phyloP scores from a whole-genome alignment of 2,113 vertebrate genomes.

The Neodontobutis hainanensis region DNA sequence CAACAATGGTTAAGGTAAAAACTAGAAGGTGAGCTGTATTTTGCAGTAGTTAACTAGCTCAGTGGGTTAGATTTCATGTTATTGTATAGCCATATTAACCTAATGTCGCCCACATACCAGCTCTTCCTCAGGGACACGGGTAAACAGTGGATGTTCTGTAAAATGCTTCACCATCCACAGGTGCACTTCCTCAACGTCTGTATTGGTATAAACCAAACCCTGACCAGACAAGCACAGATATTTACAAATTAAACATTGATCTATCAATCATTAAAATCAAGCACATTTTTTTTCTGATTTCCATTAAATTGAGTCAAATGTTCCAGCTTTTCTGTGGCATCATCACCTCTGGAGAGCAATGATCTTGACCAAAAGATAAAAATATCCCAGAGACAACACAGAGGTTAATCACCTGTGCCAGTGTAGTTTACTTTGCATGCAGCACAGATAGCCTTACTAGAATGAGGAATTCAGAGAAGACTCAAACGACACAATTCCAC shows the following conservation, averaged over 20 bases:
- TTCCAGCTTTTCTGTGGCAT: conserved; percentile 23
- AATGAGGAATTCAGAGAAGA: conserved; percentile 71
- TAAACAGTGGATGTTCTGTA: conserved; percentile 86
- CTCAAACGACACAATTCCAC: conserved; percentile 49
- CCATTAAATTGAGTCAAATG: background rate
- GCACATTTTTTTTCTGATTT: background rate
- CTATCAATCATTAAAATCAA: background rate
- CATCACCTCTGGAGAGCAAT: conserved; percentile 35
- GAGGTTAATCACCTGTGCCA: conserved; percentile 66
- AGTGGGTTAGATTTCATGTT: background rate
- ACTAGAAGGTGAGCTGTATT: too few relatives aligned
- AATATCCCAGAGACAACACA: conserved; percentile 67
- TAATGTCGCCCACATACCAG: conserved; percentile 77
- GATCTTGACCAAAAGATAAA: conserved; percentile 41
- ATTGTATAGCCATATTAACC: background rate
- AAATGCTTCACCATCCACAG: conserved; percentile 91
- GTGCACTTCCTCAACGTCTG: conserved; percentile 89
- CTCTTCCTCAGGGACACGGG: conserved; percentile 80
- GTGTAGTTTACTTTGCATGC: conserved; percentile 60
- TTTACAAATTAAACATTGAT: conserved; percentile 20
- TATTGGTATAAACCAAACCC: conserved; percentile 91
- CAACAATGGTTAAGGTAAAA: too few relatives aligned
- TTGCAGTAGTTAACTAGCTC: too few relatives aligned
- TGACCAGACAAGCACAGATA: conserved; percentile 58
- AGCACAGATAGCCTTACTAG: conserved; percentile 61